Conservation (phyloP, 2,797 vertebrate genomes). For the Chelon auratus region DNA sequence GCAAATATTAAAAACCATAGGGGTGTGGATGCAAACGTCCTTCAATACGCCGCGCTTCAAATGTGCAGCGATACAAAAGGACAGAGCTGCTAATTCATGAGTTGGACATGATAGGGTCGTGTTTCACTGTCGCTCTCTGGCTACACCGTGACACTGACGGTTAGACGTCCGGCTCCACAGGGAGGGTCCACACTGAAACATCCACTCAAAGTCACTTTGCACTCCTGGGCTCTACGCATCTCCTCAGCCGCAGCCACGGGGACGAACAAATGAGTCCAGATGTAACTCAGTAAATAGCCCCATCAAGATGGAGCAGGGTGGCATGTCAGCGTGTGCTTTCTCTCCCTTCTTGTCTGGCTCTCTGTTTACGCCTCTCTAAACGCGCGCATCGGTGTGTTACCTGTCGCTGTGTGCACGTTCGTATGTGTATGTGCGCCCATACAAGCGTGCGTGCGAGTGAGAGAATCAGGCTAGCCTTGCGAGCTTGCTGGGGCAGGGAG, state of each 20-base stretch:
- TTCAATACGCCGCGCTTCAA: background rate
- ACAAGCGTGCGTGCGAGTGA: slow-evolving; percentile 39
- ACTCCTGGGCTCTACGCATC: slow-evolving; percentile 24
- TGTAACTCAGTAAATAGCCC: slow-evolving; percentile 59
- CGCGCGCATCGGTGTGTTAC: slow-evolving; percentile 22
- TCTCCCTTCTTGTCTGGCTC: slow-evolving; percentile 7
- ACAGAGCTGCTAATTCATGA: slow-evolving; percentile 13
- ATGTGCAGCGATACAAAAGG: background rate
- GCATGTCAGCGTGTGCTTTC: slow-evolving; percentile 10
- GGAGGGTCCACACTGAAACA: slow-evolving; percentile 47
- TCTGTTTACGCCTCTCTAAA: slow-evolving; percentile 6
- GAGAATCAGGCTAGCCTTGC: slow-evolving; percentile 40
- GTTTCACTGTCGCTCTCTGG: slow-evolving; percentile 26
- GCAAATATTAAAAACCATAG: background rate
- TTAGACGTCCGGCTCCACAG: slow-evolving; percentile 47
- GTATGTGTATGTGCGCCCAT: slow-evolving; percentile 28
- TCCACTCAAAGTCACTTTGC: slow-evolving; percentile 55
- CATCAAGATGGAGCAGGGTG: slow-evolving; percentile 42
- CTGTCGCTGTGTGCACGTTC: slow-evolving; percentile 34
- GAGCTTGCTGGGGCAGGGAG: slow-evolving; percentile 21
- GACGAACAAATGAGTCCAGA: slow-evolving; percentile 66
- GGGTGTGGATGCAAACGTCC: background rate
- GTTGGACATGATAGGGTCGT: slow-evolving; percentile 3
- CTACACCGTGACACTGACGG: slow-evolving; percentile 31
- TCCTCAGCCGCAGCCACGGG: slow-evolving; percentile 27